Evolutionary conservation across 1,140 invertebrate genomes (phyloP), one percentile per base, ranked within the genome.

Genomic region (Ostrea edulis): DNA sequence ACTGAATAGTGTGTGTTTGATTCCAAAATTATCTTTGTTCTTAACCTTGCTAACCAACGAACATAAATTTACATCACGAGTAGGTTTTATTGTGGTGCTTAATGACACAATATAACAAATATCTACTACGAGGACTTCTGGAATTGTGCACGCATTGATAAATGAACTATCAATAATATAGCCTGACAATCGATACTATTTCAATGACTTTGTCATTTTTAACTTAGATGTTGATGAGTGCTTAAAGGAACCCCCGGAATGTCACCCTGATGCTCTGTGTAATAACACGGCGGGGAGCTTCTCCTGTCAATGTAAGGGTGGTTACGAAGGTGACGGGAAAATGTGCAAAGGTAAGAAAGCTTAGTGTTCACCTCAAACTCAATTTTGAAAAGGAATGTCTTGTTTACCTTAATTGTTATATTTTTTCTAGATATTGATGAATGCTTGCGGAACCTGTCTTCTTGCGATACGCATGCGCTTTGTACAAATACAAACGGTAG

Each of bases 271-370:
- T 54, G 82, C 82, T 5, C 9, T 54, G n/a, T 83, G 82, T 53
- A 83, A 51, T 7, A 83, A 83, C 52, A 54, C 82, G 20, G 20
- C n/a, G 11, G 82, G 82, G 52, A 83, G 82, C 44, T 83, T 53
- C 25, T 11, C 17, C n/a, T 83, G 82, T 54, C 8, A 51, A 4
- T 83, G 82, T 20, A 83, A 53, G 11, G 52, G 12, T 22, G 82
- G 82, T n/a, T 83, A n/a, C n/a, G 20, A 83, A 83, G 82, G 82
- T 12, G 29, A 83, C 53, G 82, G 82, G 22, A 22, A n/a, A 52
- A 29, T 14, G 12, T 83, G 82, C 82, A 53, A n/a, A 2, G 82
- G 82, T 83, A 83, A 83, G 9, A 4, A 0, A 3, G 8, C 8
- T 5, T 22, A n/a, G 5, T 52, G 11, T 51, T 35, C 11, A 77